Evolutionary conservation across 2,797 vertebrate genomes (phyloP).

Genomic region (Pteropus rufus): DNA sequence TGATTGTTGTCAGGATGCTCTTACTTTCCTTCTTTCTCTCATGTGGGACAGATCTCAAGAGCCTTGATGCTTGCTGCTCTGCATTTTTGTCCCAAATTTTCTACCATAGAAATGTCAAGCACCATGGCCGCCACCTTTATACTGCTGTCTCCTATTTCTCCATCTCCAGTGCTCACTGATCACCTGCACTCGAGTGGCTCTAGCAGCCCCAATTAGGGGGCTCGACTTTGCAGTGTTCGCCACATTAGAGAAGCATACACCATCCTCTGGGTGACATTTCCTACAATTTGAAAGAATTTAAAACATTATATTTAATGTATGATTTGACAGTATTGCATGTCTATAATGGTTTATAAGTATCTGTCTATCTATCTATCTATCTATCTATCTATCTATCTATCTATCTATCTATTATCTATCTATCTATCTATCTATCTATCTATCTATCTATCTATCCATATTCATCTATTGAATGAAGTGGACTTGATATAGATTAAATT

Average conservation of each 20-base stretch:
- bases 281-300: neutral
- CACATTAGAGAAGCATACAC: neutral
- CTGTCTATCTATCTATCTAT: no score
- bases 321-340: neutral
- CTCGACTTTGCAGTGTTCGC: neutral
- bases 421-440: no score
- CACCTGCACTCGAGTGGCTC: no score
- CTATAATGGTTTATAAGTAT: neutral
- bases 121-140: accelerated
- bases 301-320: neutral
- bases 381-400: no score
- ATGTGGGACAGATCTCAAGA: neutral
- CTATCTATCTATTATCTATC: no score
- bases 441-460: no score
- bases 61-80: neutral
- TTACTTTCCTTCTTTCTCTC: accelerated
- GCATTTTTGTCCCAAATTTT: neutral
- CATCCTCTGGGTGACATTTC: neutral
- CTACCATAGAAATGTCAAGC: neutral
- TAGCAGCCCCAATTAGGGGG: accelerated
- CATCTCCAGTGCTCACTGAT: neutral
- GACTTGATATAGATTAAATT: neutral
- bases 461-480: neutral
- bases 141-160: neutral
- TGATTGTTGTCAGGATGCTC: neutral